Evolutionary conservation across 1,140 invertebrate genomes (phyloP).

Genomic region (Phenacoccus solenopsis): DNA sequence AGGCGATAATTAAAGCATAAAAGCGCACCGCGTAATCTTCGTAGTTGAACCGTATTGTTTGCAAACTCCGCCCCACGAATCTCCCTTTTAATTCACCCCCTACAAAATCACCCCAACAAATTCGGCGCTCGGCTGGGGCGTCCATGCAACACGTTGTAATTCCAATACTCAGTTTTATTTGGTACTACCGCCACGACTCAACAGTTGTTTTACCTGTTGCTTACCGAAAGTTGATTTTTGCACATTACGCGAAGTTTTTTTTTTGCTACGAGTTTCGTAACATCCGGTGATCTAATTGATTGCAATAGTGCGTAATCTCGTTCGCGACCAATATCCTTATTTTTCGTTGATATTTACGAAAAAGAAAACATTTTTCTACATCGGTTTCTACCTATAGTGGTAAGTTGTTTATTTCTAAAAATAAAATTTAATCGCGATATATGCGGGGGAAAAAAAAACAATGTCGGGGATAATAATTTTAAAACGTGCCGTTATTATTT

Average conservation of each 20-base stretch:
- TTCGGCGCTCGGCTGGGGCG: neutral
- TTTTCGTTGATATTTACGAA: too few species aligned
- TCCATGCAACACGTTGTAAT: constrained; percentile 11
- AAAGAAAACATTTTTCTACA: neutral
- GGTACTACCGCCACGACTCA: neutral
- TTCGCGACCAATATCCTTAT: too few species aligned
- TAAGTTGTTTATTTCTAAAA: neutral
- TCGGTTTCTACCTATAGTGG: neutral
- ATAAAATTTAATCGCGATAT: neutral
- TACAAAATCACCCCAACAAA: constrained; percentile 4
- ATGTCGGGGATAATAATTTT: neutral
- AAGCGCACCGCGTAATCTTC: too few species aligned
- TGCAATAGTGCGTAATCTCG: neutral
- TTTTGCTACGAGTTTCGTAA: neutral
- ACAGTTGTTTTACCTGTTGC: constrained; percentile 13
- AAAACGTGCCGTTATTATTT: neutral
- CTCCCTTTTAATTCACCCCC: constrained; percentile 12
- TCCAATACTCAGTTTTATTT: constrained; percentile 9
- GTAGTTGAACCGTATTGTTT: neutral
- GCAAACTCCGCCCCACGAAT: constrained; percentile 7
- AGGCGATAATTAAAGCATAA: too few species aligned
- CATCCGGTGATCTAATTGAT: neutral
- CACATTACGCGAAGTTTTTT: neutral
- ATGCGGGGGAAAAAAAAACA: too few species aligned
- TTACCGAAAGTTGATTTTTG: neutral